phyloP scores from a whole-genome alignment of 2,888 invertebrate species.

The Noctua comes region DNA sequence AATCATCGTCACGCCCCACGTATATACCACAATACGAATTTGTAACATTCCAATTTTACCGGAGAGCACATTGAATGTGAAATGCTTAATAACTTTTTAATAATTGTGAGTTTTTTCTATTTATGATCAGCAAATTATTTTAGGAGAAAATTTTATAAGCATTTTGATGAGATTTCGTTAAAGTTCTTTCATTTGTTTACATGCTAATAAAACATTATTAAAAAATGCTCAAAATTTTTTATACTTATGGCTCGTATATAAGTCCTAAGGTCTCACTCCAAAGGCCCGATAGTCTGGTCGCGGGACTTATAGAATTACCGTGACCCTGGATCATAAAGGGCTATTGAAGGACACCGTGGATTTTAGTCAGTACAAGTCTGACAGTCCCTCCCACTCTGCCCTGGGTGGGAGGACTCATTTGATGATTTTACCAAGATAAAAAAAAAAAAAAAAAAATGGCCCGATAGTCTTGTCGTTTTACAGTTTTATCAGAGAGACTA shows the following conservation, averaged over 20 bases:
- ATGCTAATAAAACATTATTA: neutral
- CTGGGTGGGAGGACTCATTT: too few relatives aligned
- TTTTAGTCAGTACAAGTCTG: too few relatives aligned
- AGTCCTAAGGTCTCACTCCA: too few relatives aligned
- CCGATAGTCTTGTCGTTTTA: neutral
- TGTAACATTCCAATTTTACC: conserved; percentile 16
- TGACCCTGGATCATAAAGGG: too few relatives aligned
- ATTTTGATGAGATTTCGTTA: neutral
- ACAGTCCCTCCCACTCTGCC: too few relatives aligned
- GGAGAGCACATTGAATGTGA: conserved; percentile 1
- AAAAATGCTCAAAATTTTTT: neutral
- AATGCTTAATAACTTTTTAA: conserved; percentile 1
- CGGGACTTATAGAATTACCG: too few relatives aligned
- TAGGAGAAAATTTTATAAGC: neutral
- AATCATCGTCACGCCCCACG: neutral
- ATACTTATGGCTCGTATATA: neutral
- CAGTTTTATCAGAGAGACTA: neutral
- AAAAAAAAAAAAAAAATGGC: too few relatives aligned
- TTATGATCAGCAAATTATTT: neutral
- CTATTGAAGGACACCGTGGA: too few relatives aligned
- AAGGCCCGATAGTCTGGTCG: too few relatives aligned
- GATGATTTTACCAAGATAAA: too few relatives aligned
- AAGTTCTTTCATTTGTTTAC: neutral
- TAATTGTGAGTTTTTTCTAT: neutral
- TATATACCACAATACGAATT: neutral